A percentile compares a stretch with the other conserved stretches of the same genome.
Evolutionary conservation across 2,888 invertebrate species (phyloP).

Genomic region (Ferdinandea cuprea): DNA sequence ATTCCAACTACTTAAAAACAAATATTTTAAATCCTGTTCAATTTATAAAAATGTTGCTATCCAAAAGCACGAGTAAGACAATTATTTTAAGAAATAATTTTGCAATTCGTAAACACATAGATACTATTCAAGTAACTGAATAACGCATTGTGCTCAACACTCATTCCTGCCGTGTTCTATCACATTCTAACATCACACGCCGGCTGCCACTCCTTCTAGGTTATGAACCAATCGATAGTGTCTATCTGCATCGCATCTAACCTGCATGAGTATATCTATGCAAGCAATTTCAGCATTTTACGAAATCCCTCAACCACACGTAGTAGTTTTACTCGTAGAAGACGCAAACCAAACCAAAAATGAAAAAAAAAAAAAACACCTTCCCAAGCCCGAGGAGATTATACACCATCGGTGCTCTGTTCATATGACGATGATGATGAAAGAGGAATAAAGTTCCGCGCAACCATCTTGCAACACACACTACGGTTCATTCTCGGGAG

Average conservation of each 20-base stretch:
- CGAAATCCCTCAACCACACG: slow-evolving; percentile 30
- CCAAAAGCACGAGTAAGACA: too few species aligned
- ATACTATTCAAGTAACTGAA: slow-evolving; percentile 30
- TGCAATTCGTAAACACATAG: background rate
- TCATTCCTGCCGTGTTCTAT: slow-evolving; percentile 42
- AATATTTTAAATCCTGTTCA: too few species aligned
- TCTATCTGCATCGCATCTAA: slow-evolving; percentile 63
- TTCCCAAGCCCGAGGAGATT: slow-evolving; percentile 40
- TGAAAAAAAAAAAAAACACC: slow-evolving; percentile 21
- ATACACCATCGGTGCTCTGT: slow-evolving; percentile 14
- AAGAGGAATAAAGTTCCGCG: slow-evolving; percentile 70
- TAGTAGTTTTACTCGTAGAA: background rate
- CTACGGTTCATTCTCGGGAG: slow-evolving; percentile 57
- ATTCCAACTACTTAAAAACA: too few species aligned
- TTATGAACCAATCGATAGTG: slow-evolving; percentile 70
- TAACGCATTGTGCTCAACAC: slow-evolving; percentile 40
- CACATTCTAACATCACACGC: slow-evolving; percentile 47
- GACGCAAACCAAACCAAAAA: slow-evolving; percentile 18
- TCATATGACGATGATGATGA: slow-evolving; percentile 63
- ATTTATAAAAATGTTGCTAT: too few species aligned
- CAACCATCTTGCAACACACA: slow-evolving; percentile 71
- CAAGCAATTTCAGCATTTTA: slow-evolving; percentile 38
- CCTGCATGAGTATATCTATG: slow-evolving; percentile 58
- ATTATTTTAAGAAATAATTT: slow-evolving; percentile 8
- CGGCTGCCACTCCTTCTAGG: slow-evolving; percentile 43